Evolutionary conservation across 2,888 invertebrate species (phyloP), one percentile per base, ranked within the genome.

Genomic region (Caenorhabditis japonica): DNA sequence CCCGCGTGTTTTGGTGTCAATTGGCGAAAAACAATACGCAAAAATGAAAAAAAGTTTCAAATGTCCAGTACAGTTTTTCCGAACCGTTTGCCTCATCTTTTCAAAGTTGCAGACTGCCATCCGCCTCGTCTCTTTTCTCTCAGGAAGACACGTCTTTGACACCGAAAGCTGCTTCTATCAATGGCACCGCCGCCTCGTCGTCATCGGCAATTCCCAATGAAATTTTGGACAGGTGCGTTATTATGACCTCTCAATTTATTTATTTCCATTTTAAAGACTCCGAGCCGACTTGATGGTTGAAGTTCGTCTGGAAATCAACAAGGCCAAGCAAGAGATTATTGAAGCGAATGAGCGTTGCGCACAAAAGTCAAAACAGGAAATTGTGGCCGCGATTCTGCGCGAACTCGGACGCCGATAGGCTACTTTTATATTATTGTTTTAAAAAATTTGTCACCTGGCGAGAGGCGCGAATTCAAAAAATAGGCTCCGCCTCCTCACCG

Each of bases 251-350:
- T 34, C 3, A 15, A 27, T 19, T 17, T 13, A 44, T 8, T 17
- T 4, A 1, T 19, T 38, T 13, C 8, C n/a, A n/a, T 25, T 15
- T 64, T 49, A 1, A 39, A 77, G 79, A 47, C 74, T 77, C 53
- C 60, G 68, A 21, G 74, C 80, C 17, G 80, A 80, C 13, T 33
- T 80, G 58, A 77, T 79, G 78, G 77, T 71, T 10, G 80, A 80
- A 55, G 75, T 80, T 21, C 72, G 76, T 19, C 55, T 71, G 19
- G 78, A 80, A 61, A 78, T 80, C 33, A 77, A 77, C 64, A 78
- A 75, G 33, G 76, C 78, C 2, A 76, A 77, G 23, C 75, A 80
- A 27, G 75, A 79, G 10, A 74, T 80, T 21, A 68, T 79, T 38
- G 77, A 79, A 27, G 73, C 53, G 19, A 41, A 47, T 23, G 64